Evolutionary conservation across 1,140 invertebrate genomes (phyloP), one percentile per base, ranked within the genome.

Genomic region (Drosophila repleta): DNA sequence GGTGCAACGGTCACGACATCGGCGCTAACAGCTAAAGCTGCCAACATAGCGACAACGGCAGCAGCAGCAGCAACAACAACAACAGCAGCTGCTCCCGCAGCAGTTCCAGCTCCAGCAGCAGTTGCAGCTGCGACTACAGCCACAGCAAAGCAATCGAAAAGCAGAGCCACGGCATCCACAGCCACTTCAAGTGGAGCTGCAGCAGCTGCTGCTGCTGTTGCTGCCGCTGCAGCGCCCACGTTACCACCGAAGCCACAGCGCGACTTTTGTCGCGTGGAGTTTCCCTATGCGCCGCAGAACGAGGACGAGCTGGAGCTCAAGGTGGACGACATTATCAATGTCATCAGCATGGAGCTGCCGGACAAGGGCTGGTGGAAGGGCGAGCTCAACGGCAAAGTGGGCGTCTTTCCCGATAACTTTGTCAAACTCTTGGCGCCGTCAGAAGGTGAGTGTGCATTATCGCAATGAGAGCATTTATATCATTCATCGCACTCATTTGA

Each of bases 321-420:
- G 66, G 96, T 98, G 91, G 98, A 97, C 29, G 97, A 99, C 83
- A 93, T 98, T 15, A 96, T 99, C 67, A 96, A 94, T 6, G 93
- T 99, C 61, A 92, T 99, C 35, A 96, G 94, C 29, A 97, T 95
- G 93, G 96, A 98, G 79, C 95, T 96, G 37, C 96, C 97, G 46
- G 98, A 99, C 92, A 96, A 96, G 72, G 97, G 97, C 41, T 99
- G 98, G 98, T 99, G 98, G 98, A 96, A 96, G 92, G 98, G 98
- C 51, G 98, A 99, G 93, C 80, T 98, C 0, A 94, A 95, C 73
- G 98, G 98, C 26, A 95, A 95, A 90, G 92, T 97, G 55, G 98
- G 98, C 0, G 94, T 99, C 1, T 99, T 99, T 92, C 98, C 98
- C 3, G 98, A 99, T 90, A 99, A 99, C 93, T 99, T 99, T 93